phyloP scores from a whole-genome alignment of 2,797 vertebrate genomes.

The Intellagama lesueurii region DNA sequence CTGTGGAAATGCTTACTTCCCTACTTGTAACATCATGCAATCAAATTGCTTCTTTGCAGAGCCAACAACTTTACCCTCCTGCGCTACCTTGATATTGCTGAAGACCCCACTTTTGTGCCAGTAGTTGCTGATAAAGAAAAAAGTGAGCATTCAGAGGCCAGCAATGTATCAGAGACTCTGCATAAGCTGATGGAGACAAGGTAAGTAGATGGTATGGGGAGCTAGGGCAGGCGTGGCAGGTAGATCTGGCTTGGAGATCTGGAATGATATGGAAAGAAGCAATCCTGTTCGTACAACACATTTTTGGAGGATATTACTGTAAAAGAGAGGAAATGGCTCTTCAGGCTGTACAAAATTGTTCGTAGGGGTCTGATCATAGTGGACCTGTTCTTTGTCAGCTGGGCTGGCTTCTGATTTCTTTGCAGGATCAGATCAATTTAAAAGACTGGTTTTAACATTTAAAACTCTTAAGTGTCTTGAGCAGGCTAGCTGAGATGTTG shows the following conservation, averaged over 20 bases:
- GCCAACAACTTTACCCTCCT: slow-evolving; percentile 63
- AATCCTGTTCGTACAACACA: not conserved
- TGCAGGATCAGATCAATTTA: not conserved
- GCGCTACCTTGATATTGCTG: slow-evolving; percentile 69
- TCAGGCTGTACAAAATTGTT: not conserved
- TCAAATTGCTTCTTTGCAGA: slow-evolving; percentile 44
- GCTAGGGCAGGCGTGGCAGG: not conserved
- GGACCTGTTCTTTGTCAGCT: not conserved
- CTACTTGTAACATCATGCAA: not conserved
- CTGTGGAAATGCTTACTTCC: not conserved
- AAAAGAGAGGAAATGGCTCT: not conserved
- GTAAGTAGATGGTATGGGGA: slow-evolving; percentile 37
- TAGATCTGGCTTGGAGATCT: not conserved
- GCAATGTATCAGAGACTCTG: slow-evolving; percentile 47
- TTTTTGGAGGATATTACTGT: not conserved
- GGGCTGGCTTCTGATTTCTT: not conserved
- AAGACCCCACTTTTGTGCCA: slow-evolving; percentile 69
- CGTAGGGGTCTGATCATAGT: not conserved
- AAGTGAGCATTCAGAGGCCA: slow-evolving; percentile 36
- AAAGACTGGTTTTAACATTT: not conserved
- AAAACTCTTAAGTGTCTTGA: not conserved
- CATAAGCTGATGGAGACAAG: slow-evolving; percentile 58
- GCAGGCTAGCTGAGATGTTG: not conserved
- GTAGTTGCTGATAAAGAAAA: slow-evolving; percentile 51
- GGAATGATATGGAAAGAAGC: not conserved